Percentiles rank a stretch among this genome's conserved stretches.
Evolutionary conservation across 92 coral and sea anemone genomes (phyloP).

Genomic region (Pocillopora meandrina): DNA sequence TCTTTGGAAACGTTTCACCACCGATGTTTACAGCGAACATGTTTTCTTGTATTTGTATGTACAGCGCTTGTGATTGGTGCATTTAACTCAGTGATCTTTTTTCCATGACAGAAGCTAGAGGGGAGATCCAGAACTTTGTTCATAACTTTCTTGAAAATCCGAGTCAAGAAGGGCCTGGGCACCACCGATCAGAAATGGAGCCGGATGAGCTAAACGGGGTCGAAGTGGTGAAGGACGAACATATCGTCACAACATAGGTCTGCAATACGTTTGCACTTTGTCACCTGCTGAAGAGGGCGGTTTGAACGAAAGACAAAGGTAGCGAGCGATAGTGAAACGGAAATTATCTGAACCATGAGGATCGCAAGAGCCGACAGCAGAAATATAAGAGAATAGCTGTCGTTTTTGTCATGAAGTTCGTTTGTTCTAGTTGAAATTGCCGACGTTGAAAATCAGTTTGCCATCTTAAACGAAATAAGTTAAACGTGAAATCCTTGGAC

Average conservation of each 20-base stretch:
- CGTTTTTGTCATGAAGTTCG: too few relatives aligned
- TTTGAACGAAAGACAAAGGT: background rate
- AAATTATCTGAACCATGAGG: background rate
- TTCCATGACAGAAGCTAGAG: conserved; percentile 88
- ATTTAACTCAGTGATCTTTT: conserved; percentile 7
- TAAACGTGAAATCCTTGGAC: too few relatives aligned
- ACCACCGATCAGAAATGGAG: conserved; percentile 52
- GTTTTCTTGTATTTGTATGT: too few relatives aligned
- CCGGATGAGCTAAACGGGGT: conserved; percentile 36
- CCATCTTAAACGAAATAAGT: too few relatives aligned
- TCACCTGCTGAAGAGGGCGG: background rate
- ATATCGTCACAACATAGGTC: conserved; percentile 26
- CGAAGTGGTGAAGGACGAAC: conserved; percentile 63
- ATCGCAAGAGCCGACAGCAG: background rate
- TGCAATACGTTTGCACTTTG: conserved; percentile 8
- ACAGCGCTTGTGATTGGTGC: background rate
- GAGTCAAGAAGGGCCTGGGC: conserved; percentile 65
- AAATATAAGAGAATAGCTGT: too few relatives aligned
- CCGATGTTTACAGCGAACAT: too few relatives aligned
- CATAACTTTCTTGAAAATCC: conserved; percentile 95
- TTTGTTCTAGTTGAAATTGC: too few relatives aligned
- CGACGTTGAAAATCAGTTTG: too few relatives aligned
- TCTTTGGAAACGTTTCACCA: too few relatives aligned
- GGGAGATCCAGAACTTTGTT: conserved; percentile 98
- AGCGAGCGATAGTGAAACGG: background rate